phyloP scores from a whole-genome alignment of 1,140 invertebrate species.

The Heliothis subflexa region DNA sequence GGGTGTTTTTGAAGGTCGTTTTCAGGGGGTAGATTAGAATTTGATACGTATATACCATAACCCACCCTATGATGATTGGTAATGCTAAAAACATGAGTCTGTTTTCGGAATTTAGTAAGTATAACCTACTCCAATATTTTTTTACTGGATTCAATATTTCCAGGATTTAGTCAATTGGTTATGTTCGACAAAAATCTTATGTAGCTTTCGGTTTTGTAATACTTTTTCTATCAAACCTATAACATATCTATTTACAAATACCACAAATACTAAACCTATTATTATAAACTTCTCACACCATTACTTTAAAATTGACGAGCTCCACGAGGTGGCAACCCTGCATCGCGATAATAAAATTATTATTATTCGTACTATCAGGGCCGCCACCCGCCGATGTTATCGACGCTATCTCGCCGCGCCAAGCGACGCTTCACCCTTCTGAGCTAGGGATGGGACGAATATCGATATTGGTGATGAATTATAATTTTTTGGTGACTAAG shows the following conservation, averaged over 20 bases:
- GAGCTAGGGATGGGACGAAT: constrained; percentile 56
- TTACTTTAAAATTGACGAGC: constrained; percentile 33
- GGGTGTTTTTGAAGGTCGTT: background rate
- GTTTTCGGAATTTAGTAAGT: too few species aligned
- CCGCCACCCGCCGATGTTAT: constrained; percentile 81
- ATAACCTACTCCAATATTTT: too few species aligned
- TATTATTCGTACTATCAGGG: constrained; percentile 84
- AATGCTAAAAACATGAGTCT: too few species aligned
- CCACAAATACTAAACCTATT: background rate
- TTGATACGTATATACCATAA: too few species aligned
- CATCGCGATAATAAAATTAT: constrained; percentile 85
- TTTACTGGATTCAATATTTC: too few species aligned
- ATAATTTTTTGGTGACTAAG: constrained; percentile 27
- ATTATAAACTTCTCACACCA: constrained; percentile 27
- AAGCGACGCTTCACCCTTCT: constrained; percentile 82
- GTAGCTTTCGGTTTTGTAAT: too few species aligned
- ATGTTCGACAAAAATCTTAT: too few species aligned
- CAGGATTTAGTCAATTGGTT: too few species aligned
- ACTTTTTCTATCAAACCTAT: background rate
- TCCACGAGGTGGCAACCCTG: constrained; percentile 66
- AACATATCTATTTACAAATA: background rate
- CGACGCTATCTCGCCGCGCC: constrained; percentile 80
- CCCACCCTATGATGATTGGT: background rate
- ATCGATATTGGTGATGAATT: constrained; percentile 56
- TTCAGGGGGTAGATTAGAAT: background rate